Conservation (phyloP, 2,797 vertebrate species). For the Thamnophis elegans region DNA sequence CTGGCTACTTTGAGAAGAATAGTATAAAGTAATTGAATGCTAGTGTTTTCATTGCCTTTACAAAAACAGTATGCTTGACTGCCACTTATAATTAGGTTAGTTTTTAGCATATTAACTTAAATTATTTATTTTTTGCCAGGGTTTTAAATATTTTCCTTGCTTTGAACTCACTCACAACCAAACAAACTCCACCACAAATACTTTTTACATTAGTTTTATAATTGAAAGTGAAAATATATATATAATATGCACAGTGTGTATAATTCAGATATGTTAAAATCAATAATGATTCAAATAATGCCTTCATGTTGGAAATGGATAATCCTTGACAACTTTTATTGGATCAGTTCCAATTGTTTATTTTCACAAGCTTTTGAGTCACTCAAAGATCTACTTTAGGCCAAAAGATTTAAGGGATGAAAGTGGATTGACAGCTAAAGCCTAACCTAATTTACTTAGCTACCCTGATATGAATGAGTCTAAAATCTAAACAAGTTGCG, state of each 20-base stretch:
- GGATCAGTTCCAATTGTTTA: constrained; percentile 10
- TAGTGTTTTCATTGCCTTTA: neutral
- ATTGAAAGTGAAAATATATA: neutral
- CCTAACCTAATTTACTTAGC: neutral
- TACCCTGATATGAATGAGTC: neutral
- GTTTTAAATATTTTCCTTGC: neutral
- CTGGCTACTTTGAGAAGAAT: neutral
- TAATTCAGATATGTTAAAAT: neutral
- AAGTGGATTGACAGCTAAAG: neutral
- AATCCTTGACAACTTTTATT: neutral
- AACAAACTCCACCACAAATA: neutral
- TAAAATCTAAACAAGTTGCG: neutral
- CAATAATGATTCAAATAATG: neutral
- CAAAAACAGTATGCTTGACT: neutral
- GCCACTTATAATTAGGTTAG: neutral
- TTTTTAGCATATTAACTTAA: neutral
- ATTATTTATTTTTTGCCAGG: constrained; percentile 1
- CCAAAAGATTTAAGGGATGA: neutral
- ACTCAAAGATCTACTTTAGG: neutral
- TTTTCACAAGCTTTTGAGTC: constrained; percentile 15
- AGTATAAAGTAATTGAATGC: neutral
- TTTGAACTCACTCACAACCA: neutral
- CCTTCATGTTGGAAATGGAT: neutral
- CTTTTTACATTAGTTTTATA: neutral
- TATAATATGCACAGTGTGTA: neutral